Conservation (phyloP, 1,140 invertebrate genomes). For the Nephotettix cincticeps region DNA sequence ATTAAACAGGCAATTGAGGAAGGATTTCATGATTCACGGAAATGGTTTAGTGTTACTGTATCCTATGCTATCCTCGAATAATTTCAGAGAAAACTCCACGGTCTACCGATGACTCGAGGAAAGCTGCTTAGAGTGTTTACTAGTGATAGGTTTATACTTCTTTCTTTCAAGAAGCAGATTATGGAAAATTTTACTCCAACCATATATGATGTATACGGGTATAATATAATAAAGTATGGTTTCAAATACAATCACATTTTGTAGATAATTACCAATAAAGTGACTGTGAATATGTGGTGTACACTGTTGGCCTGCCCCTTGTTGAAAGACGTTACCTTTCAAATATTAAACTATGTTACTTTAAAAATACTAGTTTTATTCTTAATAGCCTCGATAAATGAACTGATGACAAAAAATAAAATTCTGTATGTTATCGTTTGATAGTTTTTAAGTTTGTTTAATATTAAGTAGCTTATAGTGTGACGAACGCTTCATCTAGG, state of each 20-base stretch:
- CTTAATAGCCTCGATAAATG: background rate
- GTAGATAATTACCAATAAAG: slow-evolving; percentile 8
- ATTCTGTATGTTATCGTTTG: background rate
- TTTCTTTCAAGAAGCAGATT: too few relatives aligned
- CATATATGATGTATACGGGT: slow-evolving; percentile 15
- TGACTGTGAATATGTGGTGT: background rate
- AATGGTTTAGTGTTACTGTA: too few relatives aligned
- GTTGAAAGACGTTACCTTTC: background rate
- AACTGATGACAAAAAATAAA: background rate
- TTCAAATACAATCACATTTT: slow-evolving; percentile 16
- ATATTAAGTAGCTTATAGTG: slow-evolving; percentile 5
- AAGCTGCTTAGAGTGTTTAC: too few relatives aligned
- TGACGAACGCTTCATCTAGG: background rate
- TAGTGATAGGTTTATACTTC: too few relatives aligned
- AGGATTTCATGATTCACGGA: too few relatives aligned
- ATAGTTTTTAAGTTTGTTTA: background rate
- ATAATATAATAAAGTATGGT: background rate
- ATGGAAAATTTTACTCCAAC: too few relatives aligned
- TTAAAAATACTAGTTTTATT: slow-evolving; percentile 6
- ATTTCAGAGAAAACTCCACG: too few relatives aligned
- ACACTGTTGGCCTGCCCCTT: background rate
- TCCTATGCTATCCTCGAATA: too few relatives aligned
- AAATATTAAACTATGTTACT: slow-evolving; percentile 13
- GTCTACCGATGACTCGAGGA: too few relatives aligned
- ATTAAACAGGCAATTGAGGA: too few relatives aligned